A percentile compares a stretch with the other conserved stretches of the same genome.
phyloP scores from a whole-genome alignment of 1,140 invertebrate species.

The Calycopis cecrops region DNA sequence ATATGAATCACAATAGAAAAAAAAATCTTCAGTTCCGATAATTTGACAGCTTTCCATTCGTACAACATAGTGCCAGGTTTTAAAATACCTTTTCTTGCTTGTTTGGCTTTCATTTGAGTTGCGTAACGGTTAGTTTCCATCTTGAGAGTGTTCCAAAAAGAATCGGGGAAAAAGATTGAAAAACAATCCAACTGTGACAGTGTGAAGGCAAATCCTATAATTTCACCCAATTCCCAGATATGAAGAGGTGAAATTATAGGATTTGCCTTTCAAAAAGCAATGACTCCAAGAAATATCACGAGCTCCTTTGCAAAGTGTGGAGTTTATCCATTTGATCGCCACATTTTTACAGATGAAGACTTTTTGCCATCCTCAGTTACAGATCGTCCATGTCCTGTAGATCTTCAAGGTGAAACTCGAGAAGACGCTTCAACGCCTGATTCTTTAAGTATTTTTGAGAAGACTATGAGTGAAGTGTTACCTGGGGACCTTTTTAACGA shows the following conservation, averaged over 20 bases:
- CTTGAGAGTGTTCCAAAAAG: no score
- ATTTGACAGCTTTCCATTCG: no score
- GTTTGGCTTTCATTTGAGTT: not conserved
- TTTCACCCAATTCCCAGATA: conserved; percentile 20
- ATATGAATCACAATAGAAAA: not conserved
- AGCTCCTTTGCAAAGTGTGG: not conserved
- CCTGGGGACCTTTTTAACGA: not conserved
- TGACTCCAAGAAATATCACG: not conserved
- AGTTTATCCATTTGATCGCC: not conserved
- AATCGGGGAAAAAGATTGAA: no score
- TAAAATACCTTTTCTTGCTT: not conserved
- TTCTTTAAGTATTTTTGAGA: not conserved
- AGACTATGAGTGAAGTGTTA: not conserved
- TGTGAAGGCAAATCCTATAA: conserved; percentile 22
- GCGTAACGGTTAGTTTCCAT: no score
- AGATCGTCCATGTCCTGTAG: no score
- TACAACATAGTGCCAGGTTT: no score
- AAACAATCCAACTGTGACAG: not conserved
- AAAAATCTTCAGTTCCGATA: no score
- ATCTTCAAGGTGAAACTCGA: not conserved
- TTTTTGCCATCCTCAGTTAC: no score
- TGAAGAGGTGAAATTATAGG: conserved; percentile 21
- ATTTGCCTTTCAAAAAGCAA: no score
- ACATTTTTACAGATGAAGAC: no score
- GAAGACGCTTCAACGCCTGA: not conserved